Evolutionary conservation across 1,140 invertebrate species (phyloP), one percentile per base, ranked within the genome.

Genomic region (Portunus trituberculatus): DNA sequence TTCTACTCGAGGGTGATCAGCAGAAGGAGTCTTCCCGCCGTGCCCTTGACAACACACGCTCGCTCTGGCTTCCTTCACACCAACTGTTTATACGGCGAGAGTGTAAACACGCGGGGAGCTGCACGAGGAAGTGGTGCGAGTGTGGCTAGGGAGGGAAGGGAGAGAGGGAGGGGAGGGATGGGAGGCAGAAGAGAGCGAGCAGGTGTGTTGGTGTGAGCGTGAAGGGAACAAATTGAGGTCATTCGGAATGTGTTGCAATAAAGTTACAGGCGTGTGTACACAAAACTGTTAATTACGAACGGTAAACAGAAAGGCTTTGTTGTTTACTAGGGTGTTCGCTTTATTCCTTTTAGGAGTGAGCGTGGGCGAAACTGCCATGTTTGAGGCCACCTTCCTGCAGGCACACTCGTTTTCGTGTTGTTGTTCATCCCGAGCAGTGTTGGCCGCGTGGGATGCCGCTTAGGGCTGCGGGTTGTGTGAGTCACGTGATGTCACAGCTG

Each of bases 51-150:
- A 45, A 28, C 87, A 89, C 87, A 89, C 67, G 31, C 87, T 46
- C 28, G n/a, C 87, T 89, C 87, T 89, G 87, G 87, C 87, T 46
- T 89, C 87, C 87, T 48, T 89, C 87, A 89, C 87, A 48, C 87
- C 39, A 45, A 45, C 39, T 89, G 87, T 89, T 89, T 89, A 89
- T 46, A 89, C 87, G n/a, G 32, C 39, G 32, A 48, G 32, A 89
- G 87, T 89, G 87, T 89, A 89, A 89, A 89, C 39, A 89, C 31
- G 31, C 39, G 46, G 39, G 46, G 87, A 46, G n/a, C 67, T 76
- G 67, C 67, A 76, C 25, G 67, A 76, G 67, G 87, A 89, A 28
- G 16, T 45, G 39, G 39, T 46, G 87, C 39, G 39, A 89, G 87
- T n/a, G 86, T 46, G 32, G 87, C 16, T 0, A 89, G 39, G 28